A percentile compares a stretch with the other conserved stretches of the same genome.
phyloP scores from a whole-genome alignment of 2,888 invertebrate genomes.

The Corythucha ciliata region DNA sequence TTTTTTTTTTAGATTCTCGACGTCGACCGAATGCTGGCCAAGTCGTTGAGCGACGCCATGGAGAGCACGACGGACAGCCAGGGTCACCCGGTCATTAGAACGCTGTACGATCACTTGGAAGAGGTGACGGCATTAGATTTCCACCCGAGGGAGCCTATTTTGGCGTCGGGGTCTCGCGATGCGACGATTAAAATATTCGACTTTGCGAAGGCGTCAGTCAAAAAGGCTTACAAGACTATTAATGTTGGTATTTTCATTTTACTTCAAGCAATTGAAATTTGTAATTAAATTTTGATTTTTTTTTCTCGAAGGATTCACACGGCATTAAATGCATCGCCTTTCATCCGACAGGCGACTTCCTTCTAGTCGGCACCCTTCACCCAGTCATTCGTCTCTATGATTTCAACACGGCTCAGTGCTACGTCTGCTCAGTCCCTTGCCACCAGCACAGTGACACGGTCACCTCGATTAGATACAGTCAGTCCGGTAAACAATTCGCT shows the following conservation, averaged over 20 bases:
- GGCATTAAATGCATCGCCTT: constrained; percentile 83
- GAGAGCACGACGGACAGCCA: constrained; percentile 76
- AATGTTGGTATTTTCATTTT: constrained; percentile 5
- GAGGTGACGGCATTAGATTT: constrained; percentile 96
- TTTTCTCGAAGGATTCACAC: constrained; percentile 66
- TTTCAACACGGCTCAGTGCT: constrained; percentile 90
- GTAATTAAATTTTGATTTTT: background rate
- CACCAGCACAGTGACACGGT: constrained; percentile 73
- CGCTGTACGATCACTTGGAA: constrained; percentile 93
- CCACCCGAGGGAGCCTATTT: constrained; percentile 88
- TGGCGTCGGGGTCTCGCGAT: constrained; percentile 91
- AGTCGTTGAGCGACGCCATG: constrained; percentile 86
- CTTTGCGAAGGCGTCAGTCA: constrained; percentile 95
- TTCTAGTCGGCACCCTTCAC: constrained; percentile 88
- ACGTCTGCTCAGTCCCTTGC: constrained; percentile 79
- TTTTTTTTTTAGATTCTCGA: constrained; percentile 64
- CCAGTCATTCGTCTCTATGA: constrained; percentile 86
- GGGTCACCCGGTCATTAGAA: constrained; percentile 96
- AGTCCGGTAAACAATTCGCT: constrained; percentile 64
- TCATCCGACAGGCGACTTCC: constrained; percentile 90
- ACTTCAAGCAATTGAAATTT: background rate
- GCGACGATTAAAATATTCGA: constrained; percentile 94
- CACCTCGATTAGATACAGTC: constrained; percentile 61
- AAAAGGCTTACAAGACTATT: constrained; percentile 93
- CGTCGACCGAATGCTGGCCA: constrained; percentile 97